These are phyloP conservation scores for Morone saxatilis DNA, from an alignment of 2,113 vertebrate species.

Conservation along the genomic window DNA sequence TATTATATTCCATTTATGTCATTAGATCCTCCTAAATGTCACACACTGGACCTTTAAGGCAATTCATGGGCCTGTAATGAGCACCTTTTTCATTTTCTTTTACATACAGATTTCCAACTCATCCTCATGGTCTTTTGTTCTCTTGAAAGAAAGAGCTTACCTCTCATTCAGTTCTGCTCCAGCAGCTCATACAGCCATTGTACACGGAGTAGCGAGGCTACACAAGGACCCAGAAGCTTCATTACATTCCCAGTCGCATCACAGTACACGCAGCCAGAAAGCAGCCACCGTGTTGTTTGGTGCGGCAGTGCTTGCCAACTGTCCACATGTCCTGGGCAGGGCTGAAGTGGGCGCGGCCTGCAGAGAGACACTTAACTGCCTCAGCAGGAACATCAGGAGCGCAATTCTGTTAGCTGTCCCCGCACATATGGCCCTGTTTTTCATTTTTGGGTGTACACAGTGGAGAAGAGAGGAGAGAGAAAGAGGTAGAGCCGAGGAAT, in stretches of 20 bases:
- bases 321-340: slow-evolving; percentile 62
- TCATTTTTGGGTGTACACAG: slow-evolving; percentile 45
- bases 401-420: slow-evolving; percentile 50
- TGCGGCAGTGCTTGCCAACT: slow-evolving; percentile 47
- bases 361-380: slow-evolving; percentile 59
- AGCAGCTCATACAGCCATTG: slow-evolving; percentile 43
- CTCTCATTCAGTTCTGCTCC: slow-evolving; percentile 37
- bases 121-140: background rate
- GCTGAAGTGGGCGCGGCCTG: slow-evolving; percentile 60
- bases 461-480: slow-evolving; percentile 32
- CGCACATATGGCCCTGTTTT: slow-evolving; percentile 79
- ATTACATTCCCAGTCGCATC: slow-evolving; percentile 67
- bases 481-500: background rate
- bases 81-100: background rate
- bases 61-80: background rate
- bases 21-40: too few relatives aligned
- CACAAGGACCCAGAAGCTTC: slow-evolving; percentile 73
- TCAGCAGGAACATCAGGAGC: slow-evolving; percentile 74
- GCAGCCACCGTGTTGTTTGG: slow-evolving; percentile 47
- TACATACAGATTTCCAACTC: background rate
- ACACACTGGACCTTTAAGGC: background rate
- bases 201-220: slow-evolving; percentile 49
- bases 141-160: background rate
- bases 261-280: slow-evolving; percentile 59
- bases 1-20: too few relatives aligned